Evolutionary conservation across 1,140 invertebrate genomes (phyloP).

Genomic region (Akabosia matsudoensis): DNA sequence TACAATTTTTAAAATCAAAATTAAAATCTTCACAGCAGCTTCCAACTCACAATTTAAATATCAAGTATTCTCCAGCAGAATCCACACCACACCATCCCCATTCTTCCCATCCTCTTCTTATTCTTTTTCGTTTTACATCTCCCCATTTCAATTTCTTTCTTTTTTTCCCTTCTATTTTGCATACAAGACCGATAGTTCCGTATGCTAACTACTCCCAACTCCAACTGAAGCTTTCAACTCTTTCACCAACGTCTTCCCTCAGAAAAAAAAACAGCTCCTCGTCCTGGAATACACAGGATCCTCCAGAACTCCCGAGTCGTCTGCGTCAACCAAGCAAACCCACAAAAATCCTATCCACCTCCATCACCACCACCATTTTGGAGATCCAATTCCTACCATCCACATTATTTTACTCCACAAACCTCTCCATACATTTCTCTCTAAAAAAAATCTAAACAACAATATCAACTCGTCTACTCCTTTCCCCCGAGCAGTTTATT

Average conservation of each 20-base stretch:
- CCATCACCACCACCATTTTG: too few species aligned
- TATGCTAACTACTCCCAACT: neutral
- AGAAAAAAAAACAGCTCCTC: neutral
- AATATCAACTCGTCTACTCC: too few species aligned
- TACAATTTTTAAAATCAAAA: too few species aligned
- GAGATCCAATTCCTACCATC: too few species aligned
- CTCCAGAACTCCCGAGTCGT: neutral
- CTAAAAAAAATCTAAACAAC: too few species aligned
- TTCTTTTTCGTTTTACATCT: neutral
- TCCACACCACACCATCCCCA: neutral
- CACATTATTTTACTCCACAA: too few species aligned
- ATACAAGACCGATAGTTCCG: neutral
- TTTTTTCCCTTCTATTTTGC: neutral
- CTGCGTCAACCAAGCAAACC: too few species aligned
- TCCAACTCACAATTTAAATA: neutral
- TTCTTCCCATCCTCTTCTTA: neutral
- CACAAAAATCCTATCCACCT: too few species aligned
- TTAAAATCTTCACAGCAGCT: too few species aligned
- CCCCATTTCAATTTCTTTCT: too few species aligned
- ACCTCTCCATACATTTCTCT: too few species aligned
- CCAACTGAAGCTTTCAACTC: neutral
- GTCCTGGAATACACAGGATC: neutral
- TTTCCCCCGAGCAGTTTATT: too few species aligned
- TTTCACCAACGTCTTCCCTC: neutral
- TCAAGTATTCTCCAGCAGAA: neutral